Percentiles rank a stretch among this genome's conserved stretches.
Evolutionary conservation across 1,140 invertebrate species (phyloP).

Genomic region (Carcinoscorpius rotundicauda): DNA sequence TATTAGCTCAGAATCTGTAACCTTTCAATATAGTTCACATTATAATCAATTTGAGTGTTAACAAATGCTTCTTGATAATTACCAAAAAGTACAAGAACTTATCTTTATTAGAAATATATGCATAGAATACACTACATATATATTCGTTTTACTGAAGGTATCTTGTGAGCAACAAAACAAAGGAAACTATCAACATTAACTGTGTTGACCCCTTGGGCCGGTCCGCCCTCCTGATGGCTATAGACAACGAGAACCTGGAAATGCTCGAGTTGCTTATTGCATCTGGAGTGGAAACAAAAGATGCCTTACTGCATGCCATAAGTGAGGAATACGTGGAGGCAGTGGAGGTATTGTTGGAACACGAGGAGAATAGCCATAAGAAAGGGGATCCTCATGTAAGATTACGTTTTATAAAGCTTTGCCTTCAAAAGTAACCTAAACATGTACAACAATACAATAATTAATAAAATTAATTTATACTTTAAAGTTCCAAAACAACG

Average conservation of each 20-base stretch:
- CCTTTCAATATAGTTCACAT: no score
- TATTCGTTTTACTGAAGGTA: no score
- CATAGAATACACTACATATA: no score
- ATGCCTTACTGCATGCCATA: slow-evolving; percentile 90
- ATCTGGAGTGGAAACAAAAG: slow-evolving; percentile 71
- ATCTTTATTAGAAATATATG: no score
- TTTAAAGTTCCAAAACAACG: no score
- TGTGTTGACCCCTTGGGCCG: slow-evolving; percentile 91
- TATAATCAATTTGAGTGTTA: no score
- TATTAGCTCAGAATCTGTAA: no score
- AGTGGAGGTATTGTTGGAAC: slow-evolving; percentile 85
- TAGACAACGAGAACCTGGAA: slow-evolving; percentile 98
- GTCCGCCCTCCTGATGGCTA: slow-evolving; percentile 85
- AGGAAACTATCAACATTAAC: slow-evolving; percentile 66
- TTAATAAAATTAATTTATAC: no score
- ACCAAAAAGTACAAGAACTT: no score
- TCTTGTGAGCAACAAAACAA: no score
- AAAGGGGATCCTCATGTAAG: slow-evolving; percentile 67
- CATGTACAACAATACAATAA: no score
- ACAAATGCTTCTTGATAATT: no score
- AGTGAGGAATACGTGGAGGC: slow-evolving; percentile 97
- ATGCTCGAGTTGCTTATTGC: slow-evolving; percentile 94
- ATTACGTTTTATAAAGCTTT: slow-evolving; percentile 11
- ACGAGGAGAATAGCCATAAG: slow-evolving; percentile 67
- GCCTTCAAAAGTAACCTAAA: background rate